A percentile compares a stretch with the other conserved stretches of the same genome.
These are phyloP conservation scores for Caenorhabditis drosophilae DNA, from an alignment of 2,888 invertebrate genomes.

Conservation along the genomic window DNA sequence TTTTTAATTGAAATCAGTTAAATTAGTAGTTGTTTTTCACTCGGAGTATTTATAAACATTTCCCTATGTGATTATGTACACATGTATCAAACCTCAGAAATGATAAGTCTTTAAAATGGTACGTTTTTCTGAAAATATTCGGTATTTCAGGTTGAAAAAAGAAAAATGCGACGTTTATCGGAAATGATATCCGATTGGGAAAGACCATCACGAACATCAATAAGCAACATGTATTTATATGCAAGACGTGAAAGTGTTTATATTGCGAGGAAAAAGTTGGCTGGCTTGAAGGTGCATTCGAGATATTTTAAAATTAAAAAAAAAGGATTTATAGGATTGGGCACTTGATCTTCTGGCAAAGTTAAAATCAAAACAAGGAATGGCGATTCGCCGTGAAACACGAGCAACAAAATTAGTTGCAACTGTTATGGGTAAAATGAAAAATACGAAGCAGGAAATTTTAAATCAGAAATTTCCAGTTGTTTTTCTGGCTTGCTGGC, in stretches of 20 bases:
- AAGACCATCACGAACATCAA: conserved; percentile 56
- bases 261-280: conserved; percentile 67
- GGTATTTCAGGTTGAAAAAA: conserved; percentile 51
- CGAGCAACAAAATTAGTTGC: conserved; percentile 70
- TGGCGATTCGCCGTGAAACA: conserved; percentile 68
- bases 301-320: background rate
- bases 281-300: conserved; percentile 61
- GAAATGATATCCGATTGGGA: conserved; percentile 69
- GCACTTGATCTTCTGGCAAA: conserved; percentile 66
- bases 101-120: no score
- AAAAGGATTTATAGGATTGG: conserved; percentile 49
- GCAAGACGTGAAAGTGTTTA: conserved; percentile 67
- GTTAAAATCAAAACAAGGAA: conserved; percentile 67
- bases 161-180: conserved; percentile 66
- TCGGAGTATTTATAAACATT: no score
- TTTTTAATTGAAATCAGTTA: no score
- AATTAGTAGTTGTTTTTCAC: no score
- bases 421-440: conserved; percentile 70
- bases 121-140: no score
- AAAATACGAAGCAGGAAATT: background rate
- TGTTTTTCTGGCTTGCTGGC: conserved; percentile 72
- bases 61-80: no score
- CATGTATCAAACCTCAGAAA: no score
- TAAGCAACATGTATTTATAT: conserved; percentile 65
- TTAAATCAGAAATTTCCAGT: conserved; percentile 68